These are phyloP conservation scores for Pocillopora meandrina DNA, from an alignment of 92 coral and sea anemone genomes.

Conservation along the genomic window DNA sequence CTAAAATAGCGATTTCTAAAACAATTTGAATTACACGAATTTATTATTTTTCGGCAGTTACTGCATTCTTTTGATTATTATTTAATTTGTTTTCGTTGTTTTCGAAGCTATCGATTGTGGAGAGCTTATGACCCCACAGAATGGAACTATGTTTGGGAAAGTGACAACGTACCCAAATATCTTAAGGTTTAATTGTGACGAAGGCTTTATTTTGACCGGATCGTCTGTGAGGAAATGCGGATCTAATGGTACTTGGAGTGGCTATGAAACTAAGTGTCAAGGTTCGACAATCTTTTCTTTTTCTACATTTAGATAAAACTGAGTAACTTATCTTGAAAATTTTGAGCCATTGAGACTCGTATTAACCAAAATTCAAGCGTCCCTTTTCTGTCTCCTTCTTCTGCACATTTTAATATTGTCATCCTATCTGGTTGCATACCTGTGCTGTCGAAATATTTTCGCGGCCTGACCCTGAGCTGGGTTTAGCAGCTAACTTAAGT, in stretches of 20 bases:
- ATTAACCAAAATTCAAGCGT: too few species aligned
- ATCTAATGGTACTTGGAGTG: slow-evolving; percentile 80
- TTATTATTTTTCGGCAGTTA: too few species aligned
- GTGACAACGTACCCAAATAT: slow-evolving; percentile 65
- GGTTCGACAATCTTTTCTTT: slow-evolving; percentile 20
- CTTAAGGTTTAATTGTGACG: slow-evolving; percentile 62
- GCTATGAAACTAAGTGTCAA: slow-evolving; percentile 48
- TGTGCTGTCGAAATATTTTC: too few species aligned
- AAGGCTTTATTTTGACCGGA: slow-evolving; percentile 74
- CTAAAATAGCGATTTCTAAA: not conserved
- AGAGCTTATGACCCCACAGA: slow-evolving; percentile 33
- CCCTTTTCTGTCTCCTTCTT: too few species aligned
- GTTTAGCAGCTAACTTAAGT: too few species aligned
- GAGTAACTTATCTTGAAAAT: too few species aligned
- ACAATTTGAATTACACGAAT: too few species aligned
- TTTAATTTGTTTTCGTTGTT: not conserved
- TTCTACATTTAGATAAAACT: not conserved
- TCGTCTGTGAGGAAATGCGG: slow-evolving; percentile 53
- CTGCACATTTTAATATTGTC: too few species aligned
- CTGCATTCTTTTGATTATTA: not conserved
- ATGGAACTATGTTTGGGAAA: slow-evolving; percentile 56
- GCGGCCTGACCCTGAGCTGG: too few species aligned
- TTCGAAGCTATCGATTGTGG: slow-evolving; percentile 76
- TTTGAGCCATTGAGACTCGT: too few species aligned
- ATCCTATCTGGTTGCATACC: too few species aligned